Percentiles rank a stretch among this genome's conserved stretches.
Evolutionary conservation across 2,888 invertebrate species (phyloP).

Genomic region (Cephus spinipes): DNA sequence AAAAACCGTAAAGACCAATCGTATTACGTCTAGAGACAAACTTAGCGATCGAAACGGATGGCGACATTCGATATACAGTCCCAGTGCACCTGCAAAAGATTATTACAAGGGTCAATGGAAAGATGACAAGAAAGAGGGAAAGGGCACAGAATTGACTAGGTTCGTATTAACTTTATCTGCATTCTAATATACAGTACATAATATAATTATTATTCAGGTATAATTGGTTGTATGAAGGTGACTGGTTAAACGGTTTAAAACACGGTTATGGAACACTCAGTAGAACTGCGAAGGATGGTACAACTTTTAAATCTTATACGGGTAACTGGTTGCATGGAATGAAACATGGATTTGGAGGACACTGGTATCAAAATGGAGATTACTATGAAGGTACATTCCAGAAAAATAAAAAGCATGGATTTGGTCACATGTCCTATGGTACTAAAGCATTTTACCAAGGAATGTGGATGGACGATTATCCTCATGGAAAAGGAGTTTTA

Average conservation of each 20-base stretch:
- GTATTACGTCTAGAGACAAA: conserved; percentile 35
- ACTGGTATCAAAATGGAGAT: conserved; percentile 71
- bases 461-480: conserved; percentile 69
- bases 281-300: conserved; percentile 29
- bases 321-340: conserved; percentile 74
- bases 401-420: conserved; percentile 69
- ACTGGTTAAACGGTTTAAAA: conserved; percentile 70
- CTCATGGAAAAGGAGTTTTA: conserved; percentile 70
- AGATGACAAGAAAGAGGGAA: conserved; percentile 66
- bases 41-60: conserved; percentile 69
- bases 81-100: conserved; percentile 47
- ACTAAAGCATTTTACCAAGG: conserved; percentile 74
- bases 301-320: conserved; percentile 62
- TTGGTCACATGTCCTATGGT: conserved; percentile 74
- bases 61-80: conserved; percentile 71
- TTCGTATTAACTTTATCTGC: conserved; percentile 11
- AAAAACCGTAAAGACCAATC: conserved; percentile 67
- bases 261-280: conserved; percentile 72
- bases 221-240: conserved; percentile 72
- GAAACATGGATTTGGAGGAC: conserved; percentile 71
- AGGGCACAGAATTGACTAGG: conserved; percentile 44
- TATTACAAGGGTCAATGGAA: conserved; percentile 75
- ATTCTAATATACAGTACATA: background rate
- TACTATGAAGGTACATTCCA: conserved; percentile 72
- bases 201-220: background rate